Base-by-base conservation (phyloP, 2,113 vertebrate species). In the Potamarius usumacintae region DNA sequence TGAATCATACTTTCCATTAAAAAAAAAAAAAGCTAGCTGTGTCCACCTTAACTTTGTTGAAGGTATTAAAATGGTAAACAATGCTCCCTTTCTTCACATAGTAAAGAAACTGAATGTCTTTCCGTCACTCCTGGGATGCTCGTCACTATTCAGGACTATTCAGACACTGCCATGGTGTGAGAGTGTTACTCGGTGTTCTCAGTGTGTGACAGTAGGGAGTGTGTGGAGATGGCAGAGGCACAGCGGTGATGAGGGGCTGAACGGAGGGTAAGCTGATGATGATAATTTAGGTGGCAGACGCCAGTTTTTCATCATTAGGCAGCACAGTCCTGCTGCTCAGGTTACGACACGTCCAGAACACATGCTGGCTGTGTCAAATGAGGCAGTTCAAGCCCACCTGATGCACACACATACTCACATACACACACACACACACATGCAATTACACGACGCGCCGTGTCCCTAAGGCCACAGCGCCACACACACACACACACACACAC, bases 321-420 rank as follows among this genome's bases (percentile, higher is more conserved):
- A 58, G 53, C 78, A 77, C 84, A 63, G 86, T 91, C 91, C 91
- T 90, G 90, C 91, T 89, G 92, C 85, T 91, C 87, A 88, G 91
- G 92, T 92, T 90, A 92, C 58, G 86, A 91, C 91, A 91, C 85
- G 90, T 91, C 90, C 91, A 91, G 89, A 91, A 90, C 90, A 78
- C 92, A 91, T 87, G 91, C 92, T 92, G 92, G 86, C 92, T 89
- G 90, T 92, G 91, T 92, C 91, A 91, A 93, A 92, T 93, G 92
- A 92, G 90, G 86, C 91, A 92, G 89, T 91, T 88, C 90, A 91
- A 86, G 86, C 90, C 90, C 92, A 92, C 92, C 92, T 93, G 92
- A 93, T 93, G 92, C 91, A 93, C 91, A 88, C 88, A 88, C 85
- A 87, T 87, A 63, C 84, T 17, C 53, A 15, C 83, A 7, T 86